Conservation (phyloP, 2,797 vertebrate genomes). For the Mormyrops boulengeri region DNA sequence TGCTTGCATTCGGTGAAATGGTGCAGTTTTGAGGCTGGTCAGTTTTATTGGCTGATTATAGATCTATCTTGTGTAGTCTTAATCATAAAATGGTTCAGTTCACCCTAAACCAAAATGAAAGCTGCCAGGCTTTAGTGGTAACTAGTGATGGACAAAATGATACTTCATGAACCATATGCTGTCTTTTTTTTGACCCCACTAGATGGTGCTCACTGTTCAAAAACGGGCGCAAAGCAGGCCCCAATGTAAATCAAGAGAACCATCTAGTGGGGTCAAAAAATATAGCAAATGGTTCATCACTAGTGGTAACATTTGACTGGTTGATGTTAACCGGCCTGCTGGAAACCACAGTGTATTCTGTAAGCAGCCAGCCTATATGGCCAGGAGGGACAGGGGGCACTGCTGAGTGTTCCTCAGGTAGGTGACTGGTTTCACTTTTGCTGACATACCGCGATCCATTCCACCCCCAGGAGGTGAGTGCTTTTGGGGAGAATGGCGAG, state of each 20-base stretch:
- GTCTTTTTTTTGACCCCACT: not conserved
- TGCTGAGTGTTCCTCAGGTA: not conserved
- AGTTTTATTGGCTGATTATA: not conserved
- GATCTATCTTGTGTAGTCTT: not conserved
- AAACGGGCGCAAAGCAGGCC: not conserved
- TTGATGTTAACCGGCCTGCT: not conserved
- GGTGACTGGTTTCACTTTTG: not conserved
- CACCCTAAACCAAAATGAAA: not conserved
- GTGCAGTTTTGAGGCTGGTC: not conserved
- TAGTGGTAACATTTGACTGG: not conserved
- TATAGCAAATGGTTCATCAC: not conserved
- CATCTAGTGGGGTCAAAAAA: not conserved
- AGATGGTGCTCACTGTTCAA: not conserved
- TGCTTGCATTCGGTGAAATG: not conserved
- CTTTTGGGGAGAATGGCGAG: constrained; percentile 90
- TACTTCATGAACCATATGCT: not conserved
- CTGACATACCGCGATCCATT: not conserved
- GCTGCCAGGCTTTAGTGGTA: not conserved
- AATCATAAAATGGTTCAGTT: not conserved
- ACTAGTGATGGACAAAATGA: not conserved
- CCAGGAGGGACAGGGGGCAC: not conserved
- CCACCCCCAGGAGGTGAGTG: constrained; percentile 84
- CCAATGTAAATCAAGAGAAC: not conserved
- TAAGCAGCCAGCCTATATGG: not conserved
- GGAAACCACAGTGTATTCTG: not conserved